Base-by-base conservation (phyloP, 2,113 vertebrate genomes). In the Brevimyrus niger region DNA sequence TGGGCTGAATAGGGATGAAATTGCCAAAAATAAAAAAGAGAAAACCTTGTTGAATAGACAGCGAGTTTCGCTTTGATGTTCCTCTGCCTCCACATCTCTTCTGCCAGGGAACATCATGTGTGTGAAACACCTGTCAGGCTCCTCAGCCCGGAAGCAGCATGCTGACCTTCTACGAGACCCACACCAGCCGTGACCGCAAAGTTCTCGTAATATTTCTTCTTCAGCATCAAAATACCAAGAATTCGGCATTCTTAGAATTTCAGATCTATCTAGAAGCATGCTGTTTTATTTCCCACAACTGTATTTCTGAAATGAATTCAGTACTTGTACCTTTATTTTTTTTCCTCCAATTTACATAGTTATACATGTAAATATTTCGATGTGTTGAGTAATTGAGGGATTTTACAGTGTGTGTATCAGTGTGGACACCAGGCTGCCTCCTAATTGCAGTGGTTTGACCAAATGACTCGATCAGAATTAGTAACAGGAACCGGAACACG, bases 1-100 rank as follows among this genome's bases (percentile, higher is more conserved):
- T n/a, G 88, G 90, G 84, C 38, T 82, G 76, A 90, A 61, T 58
- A 90, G 80, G 86, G 17, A 84, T 73, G 11, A 53, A 15, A 58
- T 82, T 13, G 38, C 4, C 61, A 69, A 69, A 69, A 69, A 69
- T 31, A 3, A 86, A 73, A 46, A 85, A 21, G 58, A 47, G 7
- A 17, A 47, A 47, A 19, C 4, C 31, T 7, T 88, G 51, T 47
- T 53, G 65, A 86, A 53, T 48, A 19, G 46, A 53, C 47, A 35
- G 46, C 15, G 3, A 53, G 50, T 4, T 17, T 31, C 7, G 19
- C 85, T 86, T 86, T 86, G 47, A 86, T 51, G 17, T 86, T 5
- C 23, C 47, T 51, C 23, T 4, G 4, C 3, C 85, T 35, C n/a
- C 48, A 53, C 6, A n/a, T 3, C 44, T 50, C 47, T 51, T 11